Evolutionary conservation across 1,140 invertebrate species (phyloP).

Genomic region (Campoletis sonorensis): DNA sequence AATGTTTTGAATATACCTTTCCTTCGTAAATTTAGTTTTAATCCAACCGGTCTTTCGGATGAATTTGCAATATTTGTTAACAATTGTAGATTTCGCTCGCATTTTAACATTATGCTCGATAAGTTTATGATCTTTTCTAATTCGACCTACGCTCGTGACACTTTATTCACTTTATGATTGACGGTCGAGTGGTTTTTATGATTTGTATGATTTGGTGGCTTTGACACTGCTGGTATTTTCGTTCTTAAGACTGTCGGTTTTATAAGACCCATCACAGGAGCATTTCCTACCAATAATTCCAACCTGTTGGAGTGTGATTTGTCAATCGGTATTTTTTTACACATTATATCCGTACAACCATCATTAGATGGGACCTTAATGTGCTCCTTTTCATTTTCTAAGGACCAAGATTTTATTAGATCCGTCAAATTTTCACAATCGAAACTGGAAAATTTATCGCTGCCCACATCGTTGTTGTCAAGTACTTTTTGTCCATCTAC

Average conservation of each 20-base stretch:
- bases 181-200: too few species aligned
- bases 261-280: too few species aligned
- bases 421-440: too few species aligned
- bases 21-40: background rate
- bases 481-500: too few species aligned
- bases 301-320: too few species aligned
- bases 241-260: too few species aligned
- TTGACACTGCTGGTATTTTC: too few species aligned
- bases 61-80: background rate
- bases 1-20: constrained; percentile 22
- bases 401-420: too few species aligned
- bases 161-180: background rate
- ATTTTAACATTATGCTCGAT: background rate
- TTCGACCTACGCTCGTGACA: background rate
- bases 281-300: too few species aligned
- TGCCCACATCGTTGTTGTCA: background rate
- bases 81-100: background rate
- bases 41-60: background rate
- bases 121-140: background rate
- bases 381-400: too few species aligned
- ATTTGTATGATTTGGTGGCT: too few species aligned
- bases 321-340: background rate
- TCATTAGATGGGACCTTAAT: background rate
- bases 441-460: too few species aligned
- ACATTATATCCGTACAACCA: background rate